Evolutionary conservation across 2,888 invertebrate genomes (phyloP), one percentile per base, ranked within the genome.

Genomic region (Poecilobothrus nobilitatus): DNA sequence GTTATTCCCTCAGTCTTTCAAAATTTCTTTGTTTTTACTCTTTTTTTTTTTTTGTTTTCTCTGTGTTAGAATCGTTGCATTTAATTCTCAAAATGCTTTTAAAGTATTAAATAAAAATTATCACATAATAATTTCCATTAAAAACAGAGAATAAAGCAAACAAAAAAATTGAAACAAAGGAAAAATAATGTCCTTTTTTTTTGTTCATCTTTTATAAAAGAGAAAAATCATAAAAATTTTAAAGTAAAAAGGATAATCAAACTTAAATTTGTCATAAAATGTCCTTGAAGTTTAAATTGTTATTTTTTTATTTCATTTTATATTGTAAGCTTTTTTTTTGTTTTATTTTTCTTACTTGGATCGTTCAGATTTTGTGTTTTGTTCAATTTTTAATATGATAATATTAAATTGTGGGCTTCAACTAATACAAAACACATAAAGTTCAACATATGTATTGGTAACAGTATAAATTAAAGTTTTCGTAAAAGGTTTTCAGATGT

Each of bases 221-320:
- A 53, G 53, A 53, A 53, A 53, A 37, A 37, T 7, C 37, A 37
- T 37, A 37, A 37, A 37, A 37, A 37, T 37, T 37, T 37, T 10
- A 37, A 37, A 37, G 12, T 2, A n/a, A 53, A 53, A 53, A 53
- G 53, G 53, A 53, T 53, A 53, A 53, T 53, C 53, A 53, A 53
- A 53, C 53, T 53, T 53, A 53, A 53, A 53, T 53, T 53, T 53
- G 53, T 53, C 53, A 53, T 53, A 53, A 53, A 53, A 53, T 53
- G 18, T 53, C 53, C 53, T 53, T 53, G 53, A 53, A 53, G n/a
- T 53, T 53, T 9, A 53, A 53, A 18, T 15, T 53, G 15, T 53
- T 15, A 15, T 53, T 53, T 53, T 18, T 53, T 12, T 53, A 12
- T 9, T 41, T 12, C 9, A 41, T 8, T 15, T 15, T 12, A 12